phyloP scores from a whole-genome alignment of 2,888 invertebrate species.

The Temnothorax ravouxi region DNA sequence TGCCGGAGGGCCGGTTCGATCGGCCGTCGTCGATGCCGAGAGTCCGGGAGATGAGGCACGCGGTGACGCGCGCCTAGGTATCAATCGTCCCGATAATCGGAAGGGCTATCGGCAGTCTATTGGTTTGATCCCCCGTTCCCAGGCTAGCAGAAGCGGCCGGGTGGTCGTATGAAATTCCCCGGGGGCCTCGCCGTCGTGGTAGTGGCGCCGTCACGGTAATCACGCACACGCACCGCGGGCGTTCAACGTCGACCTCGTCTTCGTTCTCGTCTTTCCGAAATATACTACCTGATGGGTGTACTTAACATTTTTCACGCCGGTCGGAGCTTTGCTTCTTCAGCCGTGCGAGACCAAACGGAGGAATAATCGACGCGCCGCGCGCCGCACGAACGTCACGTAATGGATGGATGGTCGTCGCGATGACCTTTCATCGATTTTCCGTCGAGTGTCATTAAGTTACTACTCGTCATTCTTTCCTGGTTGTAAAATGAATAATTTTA shows the following conservation, averaged over 20 bases:
- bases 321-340: background rate
- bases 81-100: slow-evolving; percentile 84
- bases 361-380: background rate
- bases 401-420: background rate
- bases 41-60: background rate
- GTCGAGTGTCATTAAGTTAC: background rate
- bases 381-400: background rate
- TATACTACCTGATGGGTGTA: no score
- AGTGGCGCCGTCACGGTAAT: slow-evolving; percentile 54
- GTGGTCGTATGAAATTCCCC: slow-evolving; percentile 81
- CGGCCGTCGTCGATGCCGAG: background rate
- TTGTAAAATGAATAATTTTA: background rate
- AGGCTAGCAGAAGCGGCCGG: slow-evolving; percentile 82
- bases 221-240: slow-evolving; percentile 61
- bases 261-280: slow-evolving; percentile 22
- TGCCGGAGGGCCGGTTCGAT: slow-evolving; percentile 1
- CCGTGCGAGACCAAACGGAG: background rate
- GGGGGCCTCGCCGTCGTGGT: slow-evolving; percentile 54
- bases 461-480: background rate
- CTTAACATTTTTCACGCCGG: background rate
- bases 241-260: slow-evolving; percentile 10
- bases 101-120: slow-evolving; percentile 86
- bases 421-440: background rate
- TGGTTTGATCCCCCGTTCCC: slow-evolving; percentile 84
- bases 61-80: slow-evolving; percentile 51